Evolutionary conservation across 2,113 vertebrate species (phyloP).

Genomic region (Gavia stellata): DNA sequence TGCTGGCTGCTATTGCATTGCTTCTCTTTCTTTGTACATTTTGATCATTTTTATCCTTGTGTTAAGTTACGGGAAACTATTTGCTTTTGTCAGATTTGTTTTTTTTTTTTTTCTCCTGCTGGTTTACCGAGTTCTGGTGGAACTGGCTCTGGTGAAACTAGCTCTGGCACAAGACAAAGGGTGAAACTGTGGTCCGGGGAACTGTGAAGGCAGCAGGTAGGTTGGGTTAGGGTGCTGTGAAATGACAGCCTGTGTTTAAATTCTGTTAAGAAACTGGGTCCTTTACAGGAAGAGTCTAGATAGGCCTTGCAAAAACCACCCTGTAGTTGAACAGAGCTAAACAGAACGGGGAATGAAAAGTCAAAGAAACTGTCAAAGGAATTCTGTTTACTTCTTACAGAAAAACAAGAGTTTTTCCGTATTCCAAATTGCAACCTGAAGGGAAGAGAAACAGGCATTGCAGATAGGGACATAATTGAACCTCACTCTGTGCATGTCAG

Average conservation of each 20-base stretch:
- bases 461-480: background rate
- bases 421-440: background rate
- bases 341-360: background rate
- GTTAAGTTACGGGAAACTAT: background rate
- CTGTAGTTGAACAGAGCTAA: background rate
- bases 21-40: background rate
- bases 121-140: background rate
- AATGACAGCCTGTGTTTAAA: background rate
- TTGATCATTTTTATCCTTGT: background rate
- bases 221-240: background rate
- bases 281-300: background rate
- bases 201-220: background rate
- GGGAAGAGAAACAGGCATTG: background rate
- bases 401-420: background rate
- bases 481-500: background rate
- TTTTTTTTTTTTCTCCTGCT: too few species aligned
- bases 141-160: background rate
- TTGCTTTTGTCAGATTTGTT: background rate
- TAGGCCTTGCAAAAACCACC: background rate
- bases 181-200: fast-evolving
- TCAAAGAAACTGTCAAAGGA: background rate
- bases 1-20: background rate
- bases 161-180: background rate
- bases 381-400: background rate
- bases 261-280: background rate